Evolutionary conservation across 2,888 invertebrate species (phyloP), one percentile per base, ranked within the genome.

Genomic region (Dasysyrphus albostriatus): DNA sequence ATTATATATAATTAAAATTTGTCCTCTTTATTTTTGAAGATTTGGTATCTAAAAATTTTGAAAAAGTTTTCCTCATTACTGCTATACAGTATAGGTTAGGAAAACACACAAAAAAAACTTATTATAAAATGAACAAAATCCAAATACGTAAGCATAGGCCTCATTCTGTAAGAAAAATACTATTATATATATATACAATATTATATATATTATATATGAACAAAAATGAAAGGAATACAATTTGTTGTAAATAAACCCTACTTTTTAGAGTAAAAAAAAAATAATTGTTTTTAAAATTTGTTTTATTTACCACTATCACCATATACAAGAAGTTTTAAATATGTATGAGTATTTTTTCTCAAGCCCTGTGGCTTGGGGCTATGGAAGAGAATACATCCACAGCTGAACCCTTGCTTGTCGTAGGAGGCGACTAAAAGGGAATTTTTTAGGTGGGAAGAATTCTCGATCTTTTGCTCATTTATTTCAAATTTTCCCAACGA

Each of bases 71-170:
- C 78, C 78, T 80, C 61, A 80, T 0, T 14, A 76, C 82, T 83
- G 81, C n/a, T 78, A 79, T 75, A 85, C 78, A 88, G 54, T 54
- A 32, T 6, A 32, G n/a, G 80, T 61, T 78, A 14, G 58, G 79
- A 72, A 77, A 78, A 19, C 42, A 83, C 47, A 59, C 42, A 81
- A 69, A 75, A 39, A 74, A 72, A 69, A 67, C 67, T 65, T 80
- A 80, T 87, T 77, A 87, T 82, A 65, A 87, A 88, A 47, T 34
- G 82, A 89, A 90, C 88, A 89, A 90, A 91, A 91, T 91, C 91
- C 91, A 92, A 90, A 92, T 92, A 92, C 92, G 92, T 92, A 92
- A 92, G 91, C 90, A 91, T 92, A 90, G 92, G 92, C 92, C 92
- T 92, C 91, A 91, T 91, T 92, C 92, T 92, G 89, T 91, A 92